phyloP scores from a whole-genome alignment of 1,140 invertebrate genomes.

The Leptinotarsa lineolata region DNA sequence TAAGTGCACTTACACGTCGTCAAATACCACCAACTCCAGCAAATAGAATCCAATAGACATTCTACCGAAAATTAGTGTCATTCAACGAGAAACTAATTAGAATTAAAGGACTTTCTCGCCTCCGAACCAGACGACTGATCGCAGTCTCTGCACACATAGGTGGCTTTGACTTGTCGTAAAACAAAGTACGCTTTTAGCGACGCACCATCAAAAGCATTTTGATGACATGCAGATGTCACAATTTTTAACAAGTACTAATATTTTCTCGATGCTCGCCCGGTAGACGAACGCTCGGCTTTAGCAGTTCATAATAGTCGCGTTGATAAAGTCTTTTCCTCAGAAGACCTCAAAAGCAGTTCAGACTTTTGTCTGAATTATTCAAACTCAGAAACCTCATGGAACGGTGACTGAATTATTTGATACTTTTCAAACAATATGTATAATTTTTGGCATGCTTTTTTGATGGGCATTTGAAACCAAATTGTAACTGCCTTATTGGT shows the following conservation, averaged over 20 bases:
- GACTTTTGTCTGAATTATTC: too few species aligned
- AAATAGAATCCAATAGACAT: background rate
- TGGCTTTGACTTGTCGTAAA: background rate
- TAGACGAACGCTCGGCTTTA: background rate
- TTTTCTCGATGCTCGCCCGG: conserved; percentile 11
- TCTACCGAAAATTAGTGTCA: background rate
- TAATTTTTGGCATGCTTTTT: too few species aligned
- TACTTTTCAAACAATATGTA: too few species aligned
- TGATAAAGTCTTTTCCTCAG: too few species aligned
- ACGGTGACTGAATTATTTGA: too few species aligned
- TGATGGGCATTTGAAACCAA: too few species aligned
- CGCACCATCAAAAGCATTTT: conserved; percentile 22
- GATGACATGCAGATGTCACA: conserved; percentile 26
- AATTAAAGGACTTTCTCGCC: background rate
- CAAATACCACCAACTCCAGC: background rate
- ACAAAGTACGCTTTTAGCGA: conserved; percentile 21
- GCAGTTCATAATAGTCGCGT: too few species aligned
- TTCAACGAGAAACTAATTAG: conserved; percentile 3
- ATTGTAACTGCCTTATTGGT: too few species aligned
- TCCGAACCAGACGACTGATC: background rate
- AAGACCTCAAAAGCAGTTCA: too few species aligned
- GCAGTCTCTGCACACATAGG: conserved; percentile 10
- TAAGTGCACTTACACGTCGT: conserved; percentile 1
- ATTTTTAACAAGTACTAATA: conserved; percentile 25
- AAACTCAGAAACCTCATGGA: too few species aligned